These are phyloP conservation scores for Stenichneumon culpator DNA, from an alignment of 2,888 invertebrate genomes.

Conservation along the genomic window DNA sequence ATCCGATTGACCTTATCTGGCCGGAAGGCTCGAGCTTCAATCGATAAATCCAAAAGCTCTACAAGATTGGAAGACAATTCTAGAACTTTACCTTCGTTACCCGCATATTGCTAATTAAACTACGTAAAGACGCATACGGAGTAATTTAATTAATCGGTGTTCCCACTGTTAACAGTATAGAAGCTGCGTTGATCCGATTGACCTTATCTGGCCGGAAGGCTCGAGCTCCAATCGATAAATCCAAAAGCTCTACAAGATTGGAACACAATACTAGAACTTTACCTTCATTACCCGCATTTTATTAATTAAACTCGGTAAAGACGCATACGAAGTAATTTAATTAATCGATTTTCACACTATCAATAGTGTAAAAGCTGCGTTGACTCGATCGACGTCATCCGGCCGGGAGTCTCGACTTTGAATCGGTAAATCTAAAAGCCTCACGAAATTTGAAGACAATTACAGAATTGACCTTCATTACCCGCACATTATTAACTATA, in stretches of 20 bases:
- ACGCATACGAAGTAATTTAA: slow-evolving; percentile 6
- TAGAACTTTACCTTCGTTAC: background rate
- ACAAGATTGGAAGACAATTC: background rate
- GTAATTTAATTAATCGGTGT: slow-evolving; percentile 23
- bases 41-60: too few relatives aligned
- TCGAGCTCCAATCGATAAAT: too few relatives aligned
- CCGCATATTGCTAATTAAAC: slow-evolving; percentile 7
- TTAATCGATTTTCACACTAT: background rate
- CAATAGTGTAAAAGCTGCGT: background rate
- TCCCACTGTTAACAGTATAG: background rate
- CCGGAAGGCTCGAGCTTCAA: too few relatives aligned
- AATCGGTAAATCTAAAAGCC: too few relatives aligned
- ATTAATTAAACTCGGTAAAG: slow-evolving; percentile 9
- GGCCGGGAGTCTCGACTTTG: too few relatives aligned
- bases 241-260: too few relatives aligned
- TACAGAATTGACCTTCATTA: background rate
- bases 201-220: background rate
- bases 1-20: too few relatives aligned
- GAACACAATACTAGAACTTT: too few relatives aligned
- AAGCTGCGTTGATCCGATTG: background rate
- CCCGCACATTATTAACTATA: background rate
- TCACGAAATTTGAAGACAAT: too few relatives aligned
- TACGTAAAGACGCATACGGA: background rate
- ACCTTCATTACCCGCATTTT: background rate
- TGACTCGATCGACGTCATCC: background rate